A percentile compares a stretch with the other conserved stretches of the same genome.
These are phyloP conservation scores for Drosophila bipectinata DNA, from an alignment of 1,140 invertebrate species.

Conservation along the genomic window DNA sequence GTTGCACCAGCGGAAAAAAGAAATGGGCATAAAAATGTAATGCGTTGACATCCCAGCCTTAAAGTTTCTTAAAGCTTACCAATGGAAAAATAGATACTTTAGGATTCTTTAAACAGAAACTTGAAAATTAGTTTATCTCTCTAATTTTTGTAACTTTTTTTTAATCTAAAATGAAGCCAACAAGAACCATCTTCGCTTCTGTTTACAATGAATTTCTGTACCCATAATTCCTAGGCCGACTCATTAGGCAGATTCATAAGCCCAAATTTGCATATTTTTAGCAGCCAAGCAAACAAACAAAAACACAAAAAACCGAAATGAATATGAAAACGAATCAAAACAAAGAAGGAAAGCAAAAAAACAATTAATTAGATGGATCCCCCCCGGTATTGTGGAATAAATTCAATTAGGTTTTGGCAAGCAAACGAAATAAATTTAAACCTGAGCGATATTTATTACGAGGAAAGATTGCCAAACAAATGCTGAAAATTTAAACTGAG, in stretches of 20 bases:
- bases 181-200: not conserved
- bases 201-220: not conserved
- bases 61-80: conserved; percentile 13
- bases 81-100: not conserved
- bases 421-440: conserved; percentile 21
- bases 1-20: conserved; percentile 28
- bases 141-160: not conserved
- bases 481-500: conserved; percentile 28
- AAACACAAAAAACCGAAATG: conserved; percentile 27
- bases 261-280: conserved; percentile 66
- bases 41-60: conserved; percentile 5
- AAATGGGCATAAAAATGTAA: conserved; percentile 45
- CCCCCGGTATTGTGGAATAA: conserved; percentile 5
- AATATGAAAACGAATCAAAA: conserved; percentile 50
- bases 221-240: conserved; percentile 22
- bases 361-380: conserved; percentile 64
- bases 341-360: conserved; percentile 39
- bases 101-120: no score
- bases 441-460: conserved; percentile 13
- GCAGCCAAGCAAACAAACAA: conserved; percentile 35
- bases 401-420: conserved; percentile 30
- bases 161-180: not conserved
- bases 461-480: conserved; percentile 3
- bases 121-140: not conserved
- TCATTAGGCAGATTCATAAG: conserved; percentile 53